phyloP scores from a whole-genome alignment of 2,113 vertebrate species.

The Syngnathus scovelli region DNA sequence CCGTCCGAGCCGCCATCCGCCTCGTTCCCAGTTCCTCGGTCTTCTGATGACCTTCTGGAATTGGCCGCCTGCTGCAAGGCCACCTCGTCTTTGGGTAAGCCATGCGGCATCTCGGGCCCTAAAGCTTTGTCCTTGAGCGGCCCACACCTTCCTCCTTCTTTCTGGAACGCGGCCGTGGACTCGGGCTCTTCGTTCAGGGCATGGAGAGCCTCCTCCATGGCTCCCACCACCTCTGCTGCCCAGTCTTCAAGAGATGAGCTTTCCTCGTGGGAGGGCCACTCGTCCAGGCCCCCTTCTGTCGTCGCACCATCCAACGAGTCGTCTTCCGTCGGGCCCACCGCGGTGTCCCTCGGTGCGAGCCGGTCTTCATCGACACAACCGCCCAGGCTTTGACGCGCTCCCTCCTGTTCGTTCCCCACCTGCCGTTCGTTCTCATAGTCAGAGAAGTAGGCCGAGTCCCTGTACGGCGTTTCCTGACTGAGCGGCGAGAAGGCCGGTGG shows the following conservation, averaged over 20 bases:
- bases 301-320: conserved; percentile 15
- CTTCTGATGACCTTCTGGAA: conserved; percentile 50
- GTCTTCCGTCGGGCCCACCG: conserved; percentile 15
- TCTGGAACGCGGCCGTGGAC: not conserved
- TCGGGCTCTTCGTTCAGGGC: conserved; percentile 48
- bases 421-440: conserved; percentile 80
- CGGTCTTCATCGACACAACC: conserved; percentile 27
- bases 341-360: conserved; percentile 15
- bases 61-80: conserved; percentile 47
- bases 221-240: conserved; percentile 67
- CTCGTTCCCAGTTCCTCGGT: too few relatives aligned
- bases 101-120: conserved; percentile 24
- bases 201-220: conserved; percentile 64
- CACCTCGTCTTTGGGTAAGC: conserved; percentile 56
- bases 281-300: conserved; percentile 43
- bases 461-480: conserved; percentile 79
- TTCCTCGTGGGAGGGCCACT: conserved; percentile 63
- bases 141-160: conserved; percentile 12
- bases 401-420: conserved; percentile 62
- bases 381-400: conserved; percentile 56
- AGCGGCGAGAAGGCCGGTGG: conserved; percentile 60
- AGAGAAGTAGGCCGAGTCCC: conserved; percentile 95
- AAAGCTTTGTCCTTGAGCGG: conserved; percentile 13
- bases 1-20: not conserved
- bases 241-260: conserved; percentile 60